Conservation (phyloP, 2,888 invertebrate genomes). For the Rosalia funebris region DNA sequence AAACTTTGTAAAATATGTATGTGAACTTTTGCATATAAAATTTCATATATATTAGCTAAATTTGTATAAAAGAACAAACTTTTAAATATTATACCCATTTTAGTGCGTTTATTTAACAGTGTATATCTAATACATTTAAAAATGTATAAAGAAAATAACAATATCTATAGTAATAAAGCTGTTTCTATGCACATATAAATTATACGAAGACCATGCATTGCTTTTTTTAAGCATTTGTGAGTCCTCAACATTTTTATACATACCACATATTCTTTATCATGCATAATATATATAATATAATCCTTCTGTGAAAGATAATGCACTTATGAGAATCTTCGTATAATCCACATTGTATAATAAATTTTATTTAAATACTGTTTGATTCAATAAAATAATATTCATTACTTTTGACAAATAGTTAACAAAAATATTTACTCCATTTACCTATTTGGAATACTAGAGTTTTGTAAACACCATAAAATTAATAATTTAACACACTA, state of each 20-base stretch:
- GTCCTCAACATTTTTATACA: conserved; percentile 25
- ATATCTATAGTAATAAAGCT: conserved; percentile 33
- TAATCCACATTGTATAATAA: background rate
- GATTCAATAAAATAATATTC: conserved; percentile 20
- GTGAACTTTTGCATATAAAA: conserved; percentile 45
- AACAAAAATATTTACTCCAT: conserved; percentile 5
- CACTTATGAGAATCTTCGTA: conserved; percentile 16
- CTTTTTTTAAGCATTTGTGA: conserved; percentile 10
- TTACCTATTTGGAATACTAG: conserved; percentile 18
- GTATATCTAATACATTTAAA: conserved; percentile 52
- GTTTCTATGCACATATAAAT: conserved; percentile 16
- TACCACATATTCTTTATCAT: background rate
- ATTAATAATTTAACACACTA: conserved; percentile 37
- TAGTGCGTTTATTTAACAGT: conserved; percentile 58
- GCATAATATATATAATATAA: background rate
- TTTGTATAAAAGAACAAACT: conserved; percentile 54
- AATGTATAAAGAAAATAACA: conserved; percentile 46
- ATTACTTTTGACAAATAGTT: conserved; percentile 4
- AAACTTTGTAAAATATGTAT: conserved; percentile 41
- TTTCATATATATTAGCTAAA: conserved; percentile 48
- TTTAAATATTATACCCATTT: conserved; percentile 47
- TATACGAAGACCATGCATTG: conserved; percentile 29
- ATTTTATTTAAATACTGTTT: conserved; percentile 23
- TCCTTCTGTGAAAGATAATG: background rate
- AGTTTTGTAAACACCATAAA: conserved; percentile 39